These are phyloP conservation scores for Champsocephalus gunnari DNA, from an alignment of 2,797 vertebrate genomes.

Conservation along the genomic window DNA sequence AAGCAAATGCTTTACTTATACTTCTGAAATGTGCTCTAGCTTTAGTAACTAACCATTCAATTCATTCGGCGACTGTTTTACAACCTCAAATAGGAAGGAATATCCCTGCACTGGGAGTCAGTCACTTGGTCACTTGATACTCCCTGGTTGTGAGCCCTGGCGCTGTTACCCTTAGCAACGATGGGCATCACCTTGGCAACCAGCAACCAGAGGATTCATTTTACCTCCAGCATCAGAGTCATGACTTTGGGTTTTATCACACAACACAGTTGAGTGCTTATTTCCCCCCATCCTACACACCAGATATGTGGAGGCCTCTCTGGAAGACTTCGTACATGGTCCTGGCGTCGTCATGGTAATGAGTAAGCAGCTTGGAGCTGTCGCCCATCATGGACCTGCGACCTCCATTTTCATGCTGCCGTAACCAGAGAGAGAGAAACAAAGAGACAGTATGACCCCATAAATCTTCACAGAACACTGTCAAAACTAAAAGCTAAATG, in stretches of 20 bases:
- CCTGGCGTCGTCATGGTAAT: slow-evolving; percentile 95
- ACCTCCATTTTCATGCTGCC: slow-evolving; percentile 86
- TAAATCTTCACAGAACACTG: not conserved
- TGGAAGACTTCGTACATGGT: slow-evolving; percentile 98
- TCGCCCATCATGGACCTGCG: slow-evolving; percentile 92
- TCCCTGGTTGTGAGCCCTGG: slow-evolving; percentile 7
- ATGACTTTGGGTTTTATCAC: slow-evolving; percentile 6
- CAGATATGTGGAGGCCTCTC: slow-evolving; percentile 94
- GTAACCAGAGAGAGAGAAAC: slow-evolving; percentile 13
- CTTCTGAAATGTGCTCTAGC: not conserved
- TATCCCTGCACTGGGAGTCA: slow-evolving; percentile 34
- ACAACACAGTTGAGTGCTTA: not conserved
- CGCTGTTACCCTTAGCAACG: slow-evolving; percentile 18
- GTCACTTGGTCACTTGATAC: slow-evolving; percentile 15
- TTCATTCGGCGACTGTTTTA: not conserved
- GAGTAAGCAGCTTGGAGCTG: slow-evolving; percentile 87
- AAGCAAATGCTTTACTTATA: not conserved
- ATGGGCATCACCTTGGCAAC: slow-evolving; percentile 43
- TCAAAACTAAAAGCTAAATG: not conserved
- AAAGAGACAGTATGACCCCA: not conserved
- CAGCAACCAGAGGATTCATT: slow-evolving; percentile 27
- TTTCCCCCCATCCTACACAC: slow-evolving; percentile 79
- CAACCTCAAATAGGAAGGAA: accelerated
- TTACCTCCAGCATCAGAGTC: slow-evolving; percentile 17
- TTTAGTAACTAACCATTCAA: not conserved